These are phyloP conservation scores for Pinna nobilis DNA, from an alignment of 1,140 invertebrate species.

Conservation along the genomic window DNA sequence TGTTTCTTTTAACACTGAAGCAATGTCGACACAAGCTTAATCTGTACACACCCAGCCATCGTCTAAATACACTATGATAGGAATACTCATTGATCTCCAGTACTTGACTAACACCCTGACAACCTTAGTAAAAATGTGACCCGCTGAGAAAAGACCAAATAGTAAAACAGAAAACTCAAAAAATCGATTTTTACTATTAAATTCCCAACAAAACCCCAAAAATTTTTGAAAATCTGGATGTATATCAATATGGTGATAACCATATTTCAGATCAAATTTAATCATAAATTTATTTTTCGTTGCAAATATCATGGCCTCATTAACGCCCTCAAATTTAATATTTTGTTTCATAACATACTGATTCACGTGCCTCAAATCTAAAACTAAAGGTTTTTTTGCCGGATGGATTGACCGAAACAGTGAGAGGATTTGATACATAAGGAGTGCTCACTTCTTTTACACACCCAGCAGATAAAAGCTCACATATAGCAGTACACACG, in stretches of 20 bases:
- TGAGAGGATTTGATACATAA: constrained; percentile 18
- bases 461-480: not conserved
- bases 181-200: not conserved
- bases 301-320: not conserved
- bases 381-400: constrained; percentile 16
- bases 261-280: constrained; percentile 22
- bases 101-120: constrained; percentile 13
- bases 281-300: constrained; percentile 15
- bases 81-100: constrained; percentile 12
- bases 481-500: no score
- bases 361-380: constrained; percentile 34
- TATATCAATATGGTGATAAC: constrained; percentile 23
- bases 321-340: constrained; percentile 13
- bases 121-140: constrained; percentile 23
- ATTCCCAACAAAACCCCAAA: constrained; percentile 23
- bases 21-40: not conserved
- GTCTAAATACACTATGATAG: constrained; percentile 29
- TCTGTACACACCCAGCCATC: constrained; percentile 3
- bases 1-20: not conserved
- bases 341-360: constrained; percentile 25
- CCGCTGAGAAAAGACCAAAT: constrained; percentile 13
- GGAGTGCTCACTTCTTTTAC: constrained; percentile 6
- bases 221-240: constrained; percentile 17
- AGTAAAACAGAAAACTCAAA: constrained; percentile 22
- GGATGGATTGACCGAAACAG: constrained; percentile 10